Base-by-base conservation (phyloP, 2,888 invertebrate species). In the Nipponacmea schrenckii region DNA sequence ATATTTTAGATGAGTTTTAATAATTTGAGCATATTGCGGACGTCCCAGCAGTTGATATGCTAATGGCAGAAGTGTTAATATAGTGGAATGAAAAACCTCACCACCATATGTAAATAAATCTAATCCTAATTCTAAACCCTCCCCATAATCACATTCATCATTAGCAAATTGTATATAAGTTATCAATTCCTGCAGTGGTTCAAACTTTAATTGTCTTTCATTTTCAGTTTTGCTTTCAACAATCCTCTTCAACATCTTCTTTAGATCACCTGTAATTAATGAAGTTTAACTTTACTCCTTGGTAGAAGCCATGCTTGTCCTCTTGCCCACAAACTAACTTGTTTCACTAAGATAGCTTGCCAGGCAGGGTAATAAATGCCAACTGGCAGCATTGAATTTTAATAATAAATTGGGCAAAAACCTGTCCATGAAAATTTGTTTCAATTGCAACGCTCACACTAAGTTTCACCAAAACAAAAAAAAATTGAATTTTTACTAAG, bases 61-160 rank as follows among this genome's bases (percentile, higher is more conserved):
- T 14, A 94, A 92, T 20, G 92, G 91, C 44, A 97, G 89, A 79
- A 94, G 91, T 74, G 92, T 92, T 48, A 92, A 86, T 2, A 93
- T 91, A 63, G 92, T 91, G 4, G 90, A 89, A 86, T 96, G 93
- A 24, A 97, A 91, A 74, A 92, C 88, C 0, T 95, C 95, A 72
- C 93, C 83, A 5, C 89, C 88, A 68, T 82, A 94, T 75, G 93
- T 93, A 86, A 97, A 95, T 66, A 98, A 89, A 88, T 95, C 93
- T 79, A 96, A 92, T 0, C 96, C 97, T 50, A 95, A 90, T 88
- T 98, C 97, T 1, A 98, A 89, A 0, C 96, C 94, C 69, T 96
- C 96, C 0, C 97, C 98, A 89, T 96, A 97, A 88, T 98, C 97
- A 85, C 94, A 94, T 88, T 98, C 98, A 85, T 98, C 98, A 71